phyloP scores from a whole-genome alignment of 2,888 invertebrate species.

The Drosophila lacicola region DNA sequence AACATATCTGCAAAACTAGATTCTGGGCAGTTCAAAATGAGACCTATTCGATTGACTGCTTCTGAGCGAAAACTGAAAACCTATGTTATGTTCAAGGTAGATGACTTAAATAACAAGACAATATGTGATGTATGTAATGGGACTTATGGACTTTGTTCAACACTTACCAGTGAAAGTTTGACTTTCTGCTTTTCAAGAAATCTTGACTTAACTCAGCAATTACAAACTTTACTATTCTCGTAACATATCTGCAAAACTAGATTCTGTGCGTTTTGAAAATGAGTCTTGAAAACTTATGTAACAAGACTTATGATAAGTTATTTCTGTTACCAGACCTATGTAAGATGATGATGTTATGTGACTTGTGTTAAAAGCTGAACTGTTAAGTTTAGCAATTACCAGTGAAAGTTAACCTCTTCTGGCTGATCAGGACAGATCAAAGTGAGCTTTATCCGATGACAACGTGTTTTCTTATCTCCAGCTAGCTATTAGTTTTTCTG shows the following conservation, averaged over 20 bases:
- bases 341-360: neutral
- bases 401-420: constrained; percentile 2
- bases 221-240: too few species aligned
- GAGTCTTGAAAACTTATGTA: constrained; percentile 19
- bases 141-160: too few species aligned
- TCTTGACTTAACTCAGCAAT: too few species aligned
- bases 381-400: neutral
- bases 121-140: too few species aligned
- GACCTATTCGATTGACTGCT: constrained; percentile 22
- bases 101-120: neutral
- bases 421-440: neutral
- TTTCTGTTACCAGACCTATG: too few species aligned
- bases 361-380: neutral
- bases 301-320: neutral
- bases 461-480: constrained; percentile 41
- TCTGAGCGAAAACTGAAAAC: neutral
- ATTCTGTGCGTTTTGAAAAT: constrained; percentile 34
- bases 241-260: too few species aligned
- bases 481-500: constrained; percentile 18
- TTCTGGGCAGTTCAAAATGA: constrained; percentile 24
- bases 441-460: neutral
- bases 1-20: too few species aligned
- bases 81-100: neutral
- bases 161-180: too few species aligned
- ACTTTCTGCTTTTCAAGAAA: too few species aligned